These are phyloP conservation scores for Myrmecophaga tridactyla DNA, from an alignment of 2,113 vertebrate species.

Conservation along the genomic window DNA sequence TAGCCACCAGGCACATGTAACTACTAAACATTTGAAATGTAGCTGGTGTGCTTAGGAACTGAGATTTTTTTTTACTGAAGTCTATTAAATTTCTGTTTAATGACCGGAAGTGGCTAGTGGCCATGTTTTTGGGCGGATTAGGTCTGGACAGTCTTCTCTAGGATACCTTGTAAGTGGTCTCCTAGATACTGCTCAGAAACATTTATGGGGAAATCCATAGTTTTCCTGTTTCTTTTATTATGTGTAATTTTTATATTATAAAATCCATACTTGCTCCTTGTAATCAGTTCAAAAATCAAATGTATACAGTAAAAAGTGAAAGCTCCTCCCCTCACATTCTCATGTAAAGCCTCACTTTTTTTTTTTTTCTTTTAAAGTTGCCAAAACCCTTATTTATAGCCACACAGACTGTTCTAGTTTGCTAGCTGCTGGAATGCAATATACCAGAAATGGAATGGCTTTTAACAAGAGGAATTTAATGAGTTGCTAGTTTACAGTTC, in stretches of 20 bases:
- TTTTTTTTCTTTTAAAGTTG: neutral
- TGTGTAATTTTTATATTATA: neutral
- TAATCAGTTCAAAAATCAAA: neutral
- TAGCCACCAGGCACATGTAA: neutral
- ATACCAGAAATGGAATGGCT: too few species aligned
- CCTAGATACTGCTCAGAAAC: neutral
- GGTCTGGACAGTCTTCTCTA: neutral
- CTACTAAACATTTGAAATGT: neutral
- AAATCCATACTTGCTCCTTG: neutral
- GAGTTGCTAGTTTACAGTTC: too few species aligned
- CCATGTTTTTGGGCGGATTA: neutral
- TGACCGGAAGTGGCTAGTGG: neutral
- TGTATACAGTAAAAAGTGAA: neutral
- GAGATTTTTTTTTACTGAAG: neutral
- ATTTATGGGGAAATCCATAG: neutral
- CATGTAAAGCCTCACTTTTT: neutral
- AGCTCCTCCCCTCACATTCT: neutral
- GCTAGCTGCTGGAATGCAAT: too few species aligned
- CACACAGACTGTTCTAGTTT: too few species aligned
- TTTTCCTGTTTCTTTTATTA: neutral
- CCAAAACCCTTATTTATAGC: neutral
- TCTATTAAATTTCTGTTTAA: neutral
- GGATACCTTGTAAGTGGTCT: neutral
- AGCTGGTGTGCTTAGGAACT: neutral
- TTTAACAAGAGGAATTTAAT: too few species aligned